A percentile compares a stretch with the other conserved stretches of the same genome.
phyloP scores from a whole-genome alignment of 2,797 vertebrate genomes.

The Phataginus tricuspis region DNA sequence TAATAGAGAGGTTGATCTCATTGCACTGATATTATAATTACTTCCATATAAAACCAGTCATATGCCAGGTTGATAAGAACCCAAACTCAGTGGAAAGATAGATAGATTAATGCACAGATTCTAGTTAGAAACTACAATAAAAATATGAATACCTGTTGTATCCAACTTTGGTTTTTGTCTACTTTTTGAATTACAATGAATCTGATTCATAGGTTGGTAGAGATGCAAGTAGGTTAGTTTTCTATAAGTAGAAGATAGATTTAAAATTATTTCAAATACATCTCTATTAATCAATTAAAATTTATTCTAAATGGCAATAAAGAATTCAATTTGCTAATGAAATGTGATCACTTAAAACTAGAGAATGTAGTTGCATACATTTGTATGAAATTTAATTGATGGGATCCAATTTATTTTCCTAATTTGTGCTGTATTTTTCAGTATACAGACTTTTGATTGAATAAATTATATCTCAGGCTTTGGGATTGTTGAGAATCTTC shows the following conservation, averaged over 20 bases:
- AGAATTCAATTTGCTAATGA: background rate
- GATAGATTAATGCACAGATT: background rate
- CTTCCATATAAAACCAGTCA: background rate
- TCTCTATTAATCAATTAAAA: background rate
- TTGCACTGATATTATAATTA: background rate
- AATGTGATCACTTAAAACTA: background rate
- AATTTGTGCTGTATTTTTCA: background rate
- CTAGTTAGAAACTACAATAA: background rate
- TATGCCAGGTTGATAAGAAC: background rate
- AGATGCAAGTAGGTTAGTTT: background rate
- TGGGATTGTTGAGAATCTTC: background rate
- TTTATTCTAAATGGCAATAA: background rate
- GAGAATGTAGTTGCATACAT: background rate
- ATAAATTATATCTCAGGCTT: background rate
- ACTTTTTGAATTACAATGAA: background rate
- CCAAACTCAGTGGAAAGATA: background rate
- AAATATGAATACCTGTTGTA: background rate
- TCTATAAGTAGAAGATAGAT: background rate
- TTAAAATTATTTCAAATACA: slow-evolving; percentile 1
- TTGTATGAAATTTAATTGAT: background rate
- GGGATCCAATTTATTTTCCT: background rate
- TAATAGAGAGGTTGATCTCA: background rate
- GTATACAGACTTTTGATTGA: background rate
- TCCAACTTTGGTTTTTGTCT: background rate
- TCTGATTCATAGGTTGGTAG: background rate